Evolutionary conservation across 2,888 invertebrate genomes (phyloP), one percentile per base, ranked within the genome.

Genomic region (Drosophila fulvimacula): DNA sequence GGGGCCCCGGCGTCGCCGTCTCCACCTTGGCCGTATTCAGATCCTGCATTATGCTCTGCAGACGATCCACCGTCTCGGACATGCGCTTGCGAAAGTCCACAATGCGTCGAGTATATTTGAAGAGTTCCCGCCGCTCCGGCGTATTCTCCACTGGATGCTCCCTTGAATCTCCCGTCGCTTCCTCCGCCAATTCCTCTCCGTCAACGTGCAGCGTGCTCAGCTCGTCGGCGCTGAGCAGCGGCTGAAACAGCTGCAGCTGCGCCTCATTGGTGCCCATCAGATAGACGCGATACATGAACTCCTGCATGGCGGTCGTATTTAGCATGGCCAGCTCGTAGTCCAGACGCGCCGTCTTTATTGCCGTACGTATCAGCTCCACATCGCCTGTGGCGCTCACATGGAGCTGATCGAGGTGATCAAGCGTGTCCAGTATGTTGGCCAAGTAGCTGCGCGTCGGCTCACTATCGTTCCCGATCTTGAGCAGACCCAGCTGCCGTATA

Each of bases 281-380:
- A 11, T 90, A 83, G 41, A 91, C 78, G 17, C 82, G 86, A 48
- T 85, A 68, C 5, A 91, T 59, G 32, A 91, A 91, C 48, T 76
- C 70, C 71, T 91, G 91, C 90, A 91, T 91, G 15, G 86, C 81
- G 7, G 91, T 91, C 3, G 84, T 90, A 49, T 91, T 91, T 0
- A 78, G 64, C 58, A 91, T 36, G 5, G 88, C 69, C 0, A 73
- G 62, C 17, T 73, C 69, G 13, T 85, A 88, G 1, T 76, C 69
- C 2, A 69, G 4, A 0, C 61, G 58, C 0, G 80, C 67, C 4
- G 69, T 58, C 13, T 66, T 9, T 7, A 78, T 70, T 15, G 79
- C 65, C 5, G 58, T 59, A 1, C 56, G 62, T 15, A 88, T 70
- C 6, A 61, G 17, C 36, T 60, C 57, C 61, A 65, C 48, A 60